Percentiles rank a stretch among this genome's conserved stretches.
Evolutionary conservation across 2,797 vertebrate genomes (phyloP).

Genomic region (Bradypodion pumilum): DNA sequence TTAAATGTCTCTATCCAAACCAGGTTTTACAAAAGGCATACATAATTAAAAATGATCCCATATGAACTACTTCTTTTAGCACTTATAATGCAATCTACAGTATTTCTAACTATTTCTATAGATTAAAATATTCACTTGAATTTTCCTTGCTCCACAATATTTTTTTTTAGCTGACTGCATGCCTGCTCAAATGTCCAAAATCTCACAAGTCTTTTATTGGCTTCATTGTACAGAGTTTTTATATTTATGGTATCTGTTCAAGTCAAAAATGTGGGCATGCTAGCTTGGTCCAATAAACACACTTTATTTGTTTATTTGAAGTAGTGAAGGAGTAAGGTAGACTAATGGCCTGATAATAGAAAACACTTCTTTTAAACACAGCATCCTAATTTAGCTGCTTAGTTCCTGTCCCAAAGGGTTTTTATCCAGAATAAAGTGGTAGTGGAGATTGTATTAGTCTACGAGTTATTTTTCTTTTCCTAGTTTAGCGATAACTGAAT

Average conservation of each 20-base stretch:
- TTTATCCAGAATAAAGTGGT: not conserved
- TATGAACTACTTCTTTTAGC: not conserved
- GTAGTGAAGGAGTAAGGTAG: not conserved
- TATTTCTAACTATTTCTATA: not conserved
- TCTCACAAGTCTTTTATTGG: not conserved
- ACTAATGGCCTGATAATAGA: not conserved
- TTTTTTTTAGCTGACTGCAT: not conserved
- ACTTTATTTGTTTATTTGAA: not conserved
- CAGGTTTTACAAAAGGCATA: not conserved
- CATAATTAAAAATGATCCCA: not conserved
- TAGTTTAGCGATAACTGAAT: not conserved
- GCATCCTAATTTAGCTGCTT: not conserved
- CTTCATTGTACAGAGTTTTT: not conserved
- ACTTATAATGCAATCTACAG: not conserved
- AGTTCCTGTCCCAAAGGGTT: not conserved
- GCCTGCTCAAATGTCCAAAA: not conserved
- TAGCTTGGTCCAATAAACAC: too few relatives aligned
- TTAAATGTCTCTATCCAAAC: rapidly evolving
- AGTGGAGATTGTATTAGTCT: not conserved
- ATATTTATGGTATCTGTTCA: not conserved
- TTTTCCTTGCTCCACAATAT: not conserved
- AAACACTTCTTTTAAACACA: not conserved
- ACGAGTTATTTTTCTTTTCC: not conserved
- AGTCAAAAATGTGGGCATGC: not conserved
- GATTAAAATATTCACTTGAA: not conserved